Conservation (phyloP, 2,888 invertebrate species). For the Xestia rhomboidea region DNA sequence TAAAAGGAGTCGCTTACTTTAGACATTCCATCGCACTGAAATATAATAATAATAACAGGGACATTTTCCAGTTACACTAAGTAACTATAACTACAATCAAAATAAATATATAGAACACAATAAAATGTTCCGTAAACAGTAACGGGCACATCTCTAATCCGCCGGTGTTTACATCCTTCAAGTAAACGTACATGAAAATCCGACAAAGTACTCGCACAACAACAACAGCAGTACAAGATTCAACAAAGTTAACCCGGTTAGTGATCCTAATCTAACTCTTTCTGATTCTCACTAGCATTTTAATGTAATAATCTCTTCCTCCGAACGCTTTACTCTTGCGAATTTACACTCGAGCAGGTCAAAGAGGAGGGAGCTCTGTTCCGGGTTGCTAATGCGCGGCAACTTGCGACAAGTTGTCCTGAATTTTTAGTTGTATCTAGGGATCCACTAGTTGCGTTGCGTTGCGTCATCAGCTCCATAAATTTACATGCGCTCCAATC, state of each 20-base stretch:
- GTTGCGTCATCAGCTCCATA: too few species aligned
- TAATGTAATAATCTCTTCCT: not conserved
- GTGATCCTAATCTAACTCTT: not conserved
- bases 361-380: not conserved
- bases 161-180: not conserved
- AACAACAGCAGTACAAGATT: too few species aligned
- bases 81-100: not conserved
- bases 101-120: not conserved
- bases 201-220: not conserved
- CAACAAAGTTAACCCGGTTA: too few species aligned
- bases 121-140: not conserved
- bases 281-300: not conserved
- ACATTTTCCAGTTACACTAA: not conserved
- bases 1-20: conserved; percentile 54
- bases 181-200: not conserved
- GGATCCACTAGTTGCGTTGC: too few species aligned
- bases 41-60: conserved; percentile 13
- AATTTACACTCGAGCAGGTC: not conserved
- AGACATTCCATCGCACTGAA: conserved; percentile 63
- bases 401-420: not conserved
- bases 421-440: not conserved
- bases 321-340: not conserved
- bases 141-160: not conserved
- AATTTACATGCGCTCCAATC: not conserved
- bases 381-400: not conserved